phyloP scores from a whole-genome alignment of 2,797 vertebrate genomes.

The Ispidina lecontei region DNA sequence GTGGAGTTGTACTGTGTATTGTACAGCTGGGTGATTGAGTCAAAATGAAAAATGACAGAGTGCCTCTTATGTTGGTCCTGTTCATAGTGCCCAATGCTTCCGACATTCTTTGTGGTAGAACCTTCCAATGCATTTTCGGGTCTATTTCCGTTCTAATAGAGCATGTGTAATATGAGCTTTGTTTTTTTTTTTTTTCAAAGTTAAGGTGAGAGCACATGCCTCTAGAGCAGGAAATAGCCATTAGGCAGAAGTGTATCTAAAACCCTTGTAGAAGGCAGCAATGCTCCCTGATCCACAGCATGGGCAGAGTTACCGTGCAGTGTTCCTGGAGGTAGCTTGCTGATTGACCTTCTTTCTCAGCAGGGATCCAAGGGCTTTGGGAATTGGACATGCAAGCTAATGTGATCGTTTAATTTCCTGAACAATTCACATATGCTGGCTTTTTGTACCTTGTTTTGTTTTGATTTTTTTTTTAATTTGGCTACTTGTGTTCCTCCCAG shows the following conservation, averaged over 20 bases:
- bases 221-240: not conserved
- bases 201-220: not conserved
- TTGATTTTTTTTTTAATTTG: not conserved
- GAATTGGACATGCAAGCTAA: not conserved
- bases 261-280: not conserved
- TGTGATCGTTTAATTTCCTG: not conserved
- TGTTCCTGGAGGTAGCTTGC: not conserved
- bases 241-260: not conserved
- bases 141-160: not conserved
- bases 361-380: not conserved
- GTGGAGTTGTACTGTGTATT: not conserved
- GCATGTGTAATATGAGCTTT: not conserved
- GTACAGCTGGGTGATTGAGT: not conserved
- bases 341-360: not conserved
- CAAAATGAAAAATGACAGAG: not conserved
- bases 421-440: rapidly evolving
- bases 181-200: not conserved
- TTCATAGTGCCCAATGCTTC: rapidly evolving
- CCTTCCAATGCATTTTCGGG: not conserved
- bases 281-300: not conserved
- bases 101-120: not conserved
- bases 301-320: not conserved
- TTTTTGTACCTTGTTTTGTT: not conserved
- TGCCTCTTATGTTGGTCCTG: not conserved
- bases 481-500: not conserved